Evolutionary conservation across 2,888 invertebrate genomes (phyloP), one percentile per base, ranked within the genome.

Genomic region (Cosmopolites sordidus): DNA sequence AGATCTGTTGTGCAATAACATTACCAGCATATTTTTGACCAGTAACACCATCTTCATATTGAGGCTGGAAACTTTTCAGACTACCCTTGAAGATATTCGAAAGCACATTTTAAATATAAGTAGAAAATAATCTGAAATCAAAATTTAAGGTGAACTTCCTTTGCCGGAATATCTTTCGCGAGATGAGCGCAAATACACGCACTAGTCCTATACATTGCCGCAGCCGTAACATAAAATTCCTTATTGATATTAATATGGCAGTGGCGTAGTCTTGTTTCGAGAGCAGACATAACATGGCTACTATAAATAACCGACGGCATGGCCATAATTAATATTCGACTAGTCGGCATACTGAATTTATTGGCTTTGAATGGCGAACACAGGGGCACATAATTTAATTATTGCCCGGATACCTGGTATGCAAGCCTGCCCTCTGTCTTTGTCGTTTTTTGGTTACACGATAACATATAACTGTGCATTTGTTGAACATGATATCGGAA

Each of bases 181-280:
- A 33, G 12, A 12, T 33, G 33, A 11, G 5, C n/a, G 33, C 33
- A 11, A 11, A 33, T 11, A 33, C 33, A 33, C 33, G 33, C 33
- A 33, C 33, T 12, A 12, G 33, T 11, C 33, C 33, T 33, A 33
- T 33, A 33, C 33, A 33, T 40, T 40, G 8, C 17, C 17, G 9
- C 15, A 11, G 40, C 16, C 17, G 40, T 16, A 40, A 14, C 40
- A 40, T 40, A 40, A 40, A 40, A 40, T 40, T 40, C 17, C 17
- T 40, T 40, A 40, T 40, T 40, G 40, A 40, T 40, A 40, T 40
- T 40, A 40, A 43, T 43, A 43, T 60, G 55, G 62, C 69, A 69
- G 69, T 69, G 69, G 69, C 69, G 69, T 69, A 69, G 69, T 41
- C 49, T 64, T 66, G 66, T 66, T 66, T 54, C 30, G 47, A 16